Conservation (phyloP, 1,140 invertebrate species). For the Drosophila yakuba region DNA sequence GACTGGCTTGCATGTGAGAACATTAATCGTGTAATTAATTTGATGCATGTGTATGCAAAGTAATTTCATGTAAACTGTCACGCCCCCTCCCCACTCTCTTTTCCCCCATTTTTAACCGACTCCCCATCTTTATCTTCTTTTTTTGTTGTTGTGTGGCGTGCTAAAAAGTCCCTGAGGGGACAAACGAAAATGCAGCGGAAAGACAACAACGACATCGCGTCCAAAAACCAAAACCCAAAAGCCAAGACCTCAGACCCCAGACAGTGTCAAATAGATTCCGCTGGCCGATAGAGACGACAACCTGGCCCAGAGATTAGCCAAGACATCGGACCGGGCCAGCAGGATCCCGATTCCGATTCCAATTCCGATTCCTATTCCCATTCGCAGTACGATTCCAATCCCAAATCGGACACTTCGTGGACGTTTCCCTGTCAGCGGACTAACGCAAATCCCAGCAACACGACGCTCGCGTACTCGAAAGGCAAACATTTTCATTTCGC, state of each 20-base stretch:
- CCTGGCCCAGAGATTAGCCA: slow-evolving; percentile 53
- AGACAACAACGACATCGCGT: slow-evolving; percentile 24
- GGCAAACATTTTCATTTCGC: slow-evolving; percentile 71
- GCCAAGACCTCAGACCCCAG: slow-evolving; percentile 32
- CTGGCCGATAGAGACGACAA: slow-evolving; percentile 72
- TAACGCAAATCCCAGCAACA: slow-evolving; percentile 36
- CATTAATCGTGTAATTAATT: slow-evolving; percentile 85
- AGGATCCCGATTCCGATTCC: slow-evolving; percentile 19
- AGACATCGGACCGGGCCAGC: slow-evolving; percentile 43
- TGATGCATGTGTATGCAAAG: slow-evolving; percentile 85
- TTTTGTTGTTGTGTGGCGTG: slow-evolving; percentile 31
- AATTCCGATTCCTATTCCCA: neutral
- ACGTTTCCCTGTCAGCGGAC: slow-evolving; percentile 63
- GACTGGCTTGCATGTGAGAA: slow-evolving; percentile 72
- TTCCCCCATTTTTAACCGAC: neutral
- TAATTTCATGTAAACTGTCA: slow-evolving; percentile 85
- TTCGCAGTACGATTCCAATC: slow-evolving; percentile 5
- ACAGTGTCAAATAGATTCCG: slow-evolving; percentile 81
- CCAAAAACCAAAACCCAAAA: neutral
- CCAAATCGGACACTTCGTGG: slow-evolving; percentile 67
- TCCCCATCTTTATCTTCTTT: neutral
- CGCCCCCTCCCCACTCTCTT: slow-evolving; percentile 31
- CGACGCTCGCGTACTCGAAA: neutral
- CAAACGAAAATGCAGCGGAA: slow-evolving; percentile 45
- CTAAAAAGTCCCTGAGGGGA: slow-evolving; percentile 31